Evolutionary conservation across 2,113 vertebrate genomes (phyloP).

Genomic region (Cinclus cinclus): DNA sequence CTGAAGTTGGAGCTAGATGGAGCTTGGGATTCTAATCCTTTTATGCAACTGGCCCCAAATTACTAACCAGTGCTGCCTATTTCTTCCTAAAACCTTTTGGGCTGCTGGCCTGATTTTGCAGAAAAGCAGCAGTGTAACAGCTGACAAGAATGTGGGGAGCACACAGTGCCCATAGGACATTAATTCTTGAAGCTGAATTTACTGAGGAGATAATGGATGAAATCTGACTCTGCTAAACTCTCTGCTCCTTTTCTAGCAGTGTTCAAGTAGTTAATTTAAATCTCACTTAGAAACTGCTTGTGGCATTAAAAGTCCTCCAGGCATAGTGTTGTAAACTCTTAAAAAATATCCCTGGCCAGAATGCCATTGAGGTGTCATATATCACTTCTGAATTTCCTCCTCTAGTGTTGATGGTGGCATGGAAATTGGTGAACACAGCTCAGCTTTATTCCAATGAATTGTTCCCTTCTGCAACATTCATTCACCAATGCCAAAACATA

Average conservation of each 20-base stretch:
- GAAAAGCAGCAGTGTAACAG: neutral
- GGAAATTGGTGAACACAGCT: neutral
- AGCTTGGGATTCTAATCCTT: conserved; percentile 12
- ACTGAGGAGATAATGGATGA: conserved; percentile 19
- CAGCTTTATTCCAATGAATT: neutral
- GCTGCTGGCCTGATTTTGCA: conserved; percentile 1
- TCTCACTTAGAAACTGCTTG: conserved; percentile 29
- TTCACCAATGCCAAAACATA: neutral
- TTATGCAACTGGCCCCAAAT: neutral
- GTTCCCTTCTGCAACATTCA: neutral
- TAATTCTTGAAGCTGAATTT: conserved; percentile 26
- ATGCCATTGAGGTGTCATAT: neutral
- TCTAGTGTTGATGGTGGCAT: neutral
- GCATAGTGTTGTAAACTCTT: neutral
- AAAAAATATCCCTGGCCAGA: neutral
- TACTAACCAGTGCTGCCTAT: neutral
- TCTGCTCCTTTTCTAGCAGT: neutral
- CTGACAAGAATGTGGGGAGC: neutral
- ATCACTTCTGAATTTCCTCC: conserved; percentile 9
- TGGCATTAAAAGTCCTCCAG: conserved; percentile 1
- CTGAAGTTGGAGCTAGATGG: neutral
- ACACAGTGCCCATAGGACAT: conserved; percentile 3
- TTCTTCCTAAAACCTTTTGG: neutral
- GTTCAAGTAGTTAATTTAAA: conserved; percentile 35
- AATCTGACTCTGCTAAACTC: conserved; percentile 13